phyloP scores from a whole-genome alignment of 2,113 vertebrate genomes.

The pig (Sus scrofa) region T2T-Sscrofa CM000824.6:39900501-39901000 shows the following conservation, averaged over 20 bases:
- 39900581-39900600: neutral
- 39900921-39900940: neutral
- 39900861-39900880: neutral
- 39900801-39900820: conserved; percentile 26
- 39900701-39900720: neutral
- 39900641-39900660: neutral
- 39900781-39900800: neutral
- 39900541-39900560: neutral
- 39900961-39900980: conserved; percentile 29
- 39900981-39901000: conserved; percentile 68
- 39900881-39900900: neutral
- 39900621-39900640: neutral
- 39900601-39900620: neutral
- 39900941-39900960: neutral
- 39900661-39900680: neutral
- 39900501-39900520: neutral
- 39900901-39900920: neutral
- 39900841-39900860: conserved; percentile 39
- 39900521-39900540: neutral
- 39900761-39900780: conserved; percentile 30
- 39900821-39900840: conserved; percentile 20
- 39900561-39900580: neutral
- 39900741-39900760: neutral
- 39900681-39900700: neutral
- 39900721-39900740: neutral